Conservation (phyloP, 1,140 invertebrate species). For the Dendrolimus punctatus region DNA sequence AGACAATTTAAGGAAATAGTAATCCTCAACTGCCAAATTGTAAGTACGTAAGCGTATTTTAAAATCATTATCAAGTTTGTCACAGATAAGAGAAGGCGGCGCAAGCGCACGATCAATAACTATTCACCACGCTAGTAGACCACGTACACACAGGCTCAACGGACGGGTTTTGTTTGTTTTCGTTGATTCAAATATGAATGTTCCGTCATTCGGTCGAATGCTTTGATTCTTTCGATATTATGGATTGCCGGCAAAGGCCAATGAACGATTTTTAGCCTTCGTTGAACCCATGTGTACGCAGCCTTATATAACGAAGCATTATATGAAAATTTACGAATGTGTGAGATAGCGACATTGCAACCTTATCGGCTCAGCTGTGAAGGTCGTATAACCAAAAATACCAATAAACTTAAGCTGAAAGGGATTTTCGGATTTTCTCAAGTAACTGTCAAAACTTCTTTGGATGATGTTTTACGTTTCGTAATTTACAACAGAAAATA, state of each 20-base stretch:
- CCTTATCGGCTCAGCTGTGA: conserved; percentile 36
- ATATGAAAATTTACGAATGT: conserved; percentile 20
- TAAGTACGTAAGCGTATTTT: conserved; percentile 53
- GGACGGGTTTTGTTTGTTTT: too few relatives aligned
- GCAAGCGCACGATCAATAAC: conserved; percentile 45
- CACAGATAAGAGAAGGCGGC: conserved; percentile 39
- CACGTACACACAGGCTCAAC: conserved; percentile 16
- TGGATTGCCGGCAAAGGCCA: too few relatives aligned
- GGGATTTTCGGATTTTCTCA: conserved; percentile 32
- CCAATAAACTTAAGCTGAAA: conserved; percentile 22
- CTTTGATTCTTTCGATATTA: too few relatives aligned
- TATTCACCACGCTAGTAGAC: conserved; percentile 20
- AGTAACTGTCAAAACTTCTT: conserved; percentile 6
- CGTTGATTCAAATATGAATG: too few relatives aligned
- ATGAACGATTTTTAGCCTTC: too few relatives aligned
- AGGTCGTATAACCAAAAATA: conserved; percentile 37
- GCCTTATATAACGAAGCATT: too few relatives aligned
- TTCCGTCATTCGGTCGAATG: too few relatives aligned
- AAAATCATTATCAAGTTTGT: conserved; percentile 55
- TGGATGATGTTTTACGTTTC: too few relatives aligned
- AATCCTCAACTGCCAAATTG: conserved; percentile 37
- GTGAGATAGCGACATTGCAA: conserved; percentile 40
- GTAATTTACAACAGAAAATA: too few relatives aligned
- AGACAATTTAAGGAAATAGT: conserved; percentile 11
- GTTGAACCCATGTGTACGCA: too few relatives aligned